These are phyloP conservation scores for Alfaro cultratus DNA, from an alignment of 2,797 vertebrate species.

Conservation along the genomic window DNA sequence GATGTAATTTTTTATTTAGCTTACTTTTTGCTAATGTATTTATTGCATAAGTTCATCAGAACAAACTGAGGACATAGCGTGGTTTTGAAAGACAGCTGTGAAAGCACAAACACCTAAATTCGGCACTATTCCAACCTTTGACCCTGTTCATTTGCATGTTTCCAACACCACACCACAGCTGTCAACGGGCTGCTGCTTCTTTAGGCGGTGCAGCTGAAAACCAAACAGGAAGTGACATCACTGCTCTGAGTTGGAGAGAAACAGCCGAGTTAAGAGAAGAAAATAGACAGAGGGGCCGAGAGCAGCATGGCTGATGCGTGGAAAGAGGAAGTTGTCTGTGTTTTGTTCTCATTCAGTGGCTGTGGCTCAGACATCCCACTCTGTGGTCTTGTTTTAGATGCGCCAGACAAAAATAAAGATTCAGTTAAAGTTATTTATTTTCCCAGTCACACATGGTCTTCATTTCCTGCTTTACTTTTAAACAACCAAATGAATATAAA, in stretches of 20 bases:
- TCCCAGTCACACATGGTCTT: slow-evolving; percentile 48
- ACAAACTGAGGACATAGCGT: slow-evolving; percentile 20
- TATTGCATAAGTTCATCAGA: not conserved
- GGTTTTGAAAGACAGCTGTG: slow-evolving; percentile 45
- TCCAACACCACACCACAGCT: slow-evolving; percentile 70
- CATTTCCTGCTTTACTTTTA: slow-evolving; percentile 34
- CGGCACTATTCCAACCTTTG: slow-evolving; percentile 56
- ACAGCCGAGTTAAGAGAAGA: slow-evolving; percentile 68
- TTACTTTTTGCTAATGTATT: not conserved
- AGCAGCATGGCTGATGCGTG: slow-evolving; percentile 65
- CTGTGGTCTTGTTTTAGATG: slow-evolving; percentile 75
- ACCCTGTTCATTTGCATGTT: slow-evolving; percentile 74
- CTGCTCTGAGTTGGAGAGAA: slow-evolving; percentile 55
- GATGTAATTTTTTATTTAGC: not conserved
- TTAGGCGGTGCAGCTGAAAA: slow-evolving; percentile 61
- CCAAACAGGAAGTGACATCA: slow-evolving; percentile 85
- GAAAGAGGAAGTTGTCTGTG: slow-evolving; percentile 83
- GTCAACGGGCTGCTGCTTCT: slow-evolving; percentile 70
- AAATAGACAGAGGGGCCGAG: slow-evolving; percentile 52
- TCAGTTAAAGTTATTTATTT: slow-evolving; percentile 74
- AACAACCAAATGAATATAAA: slow-evolving; percentile 20
- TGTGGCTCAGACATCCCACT: slow-evolving; percentile 70
- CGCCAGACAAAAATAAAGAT: slow-evolving; percentile 76
- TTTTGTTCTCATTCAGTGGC: slow-evolving; percentile 68
- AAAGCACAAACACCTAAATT: slow-evolving; percentile 44